Evolutionary conservation across 2,113 vertebrate genomes (phyloP).

Genomic region (Cryptomyrus ogoouensis): DNA sequence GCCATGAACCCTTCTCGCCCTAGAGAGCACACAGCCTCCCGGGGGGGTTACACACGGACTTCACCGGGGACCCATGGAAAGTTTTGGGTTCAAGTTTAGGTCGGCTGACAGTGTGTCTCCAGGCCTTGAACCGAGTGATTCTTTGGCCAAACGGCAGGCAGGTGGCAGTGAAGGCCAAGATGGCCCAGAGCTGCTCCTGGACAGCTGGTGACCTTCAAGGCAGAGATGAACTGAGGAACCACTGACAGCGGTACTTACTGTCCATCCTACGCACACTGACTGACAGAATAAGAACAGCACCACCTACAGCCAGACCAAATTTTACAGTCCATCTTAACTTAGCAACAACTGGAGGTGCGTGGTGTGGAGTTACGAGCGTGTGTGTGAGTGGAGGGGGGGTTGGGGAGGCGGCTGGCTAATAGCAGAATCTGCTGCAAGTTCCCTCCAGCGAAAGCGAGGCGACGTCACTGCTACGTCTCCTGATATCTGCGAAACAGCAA

Average conservation of each 20-base stretch:
- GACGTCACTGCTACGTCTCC: too few relatives aligned
- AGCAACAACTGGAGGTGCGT: background rate
- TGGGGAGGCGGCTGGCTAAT: background rate
- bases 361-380: background rate
- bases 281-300: background rate
- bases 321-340: background rate
- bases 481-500: too few relatives aligned
- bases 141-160: background rate
- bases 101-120: background rate
- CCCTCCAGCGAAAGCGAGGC: background rate
- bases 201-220: background rate
- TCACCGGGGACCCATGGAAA: background rate
- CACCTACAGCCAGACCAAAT: background rate
- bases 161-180: background rate
- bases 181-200: background rate
- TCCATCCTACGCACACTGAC: background rate
- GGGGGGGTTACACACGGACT: background rate
- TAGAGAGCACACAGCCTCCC: background rate
- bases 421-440: background rate
- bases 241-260: background rate
- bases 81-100: background rate
- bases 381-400: background rate
- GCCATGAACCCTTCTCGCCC: background rate
- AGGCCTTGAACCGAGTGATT: background rate
- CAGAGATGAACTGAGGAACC: background rate